phyloP scores from a whole-genome alignment of 2,888 invertebrate genomes.

The Drosophila rubida region DNA sequence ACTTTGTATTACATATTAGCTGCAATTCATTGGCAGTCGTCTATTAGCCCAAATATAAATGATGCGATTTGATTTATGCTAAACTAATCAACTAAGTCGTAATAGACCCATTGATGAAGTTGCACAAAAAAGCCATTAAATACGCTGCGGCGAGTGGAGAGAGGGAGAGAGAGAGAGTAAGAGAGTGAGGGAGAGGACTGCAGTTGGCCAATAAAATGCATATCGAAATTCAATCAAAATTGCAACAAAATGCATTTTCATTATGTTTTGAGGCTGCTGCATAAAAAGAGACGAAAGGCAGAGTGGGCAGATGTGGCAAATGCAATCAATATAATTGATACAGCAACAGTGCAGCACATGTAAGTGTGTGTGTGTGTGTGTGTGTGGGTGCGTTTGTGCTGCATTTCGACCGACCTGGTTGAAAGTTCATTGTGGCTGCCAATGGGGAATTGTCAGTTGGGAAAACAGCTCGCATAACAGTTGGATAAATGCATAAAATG shows the following conservation, averaged over 20 bases:
- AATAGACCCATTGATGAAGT: constrained; percentile 5
- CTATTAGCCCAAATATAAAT: not conserved
- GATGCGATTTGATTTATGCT: not conserved
- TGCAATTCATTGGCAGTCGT: not conserved
- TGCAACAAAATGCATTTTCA: constrained; percentile 76
- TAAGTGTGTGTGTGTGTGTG: constrained; percentile 1
- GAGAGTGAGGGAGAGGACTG: not conserved
- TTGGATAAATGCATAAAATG: constrained; percentile 46
- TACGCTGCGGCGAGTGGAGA: constrained; percentile 12
- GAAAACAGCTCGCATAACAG: constrained; percentile 18
- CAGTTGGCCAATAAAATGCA: constrained; percentile 51
- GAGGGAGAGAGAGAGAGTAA: not conserved
- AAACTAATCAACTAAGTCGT: constrained; percentile 47
- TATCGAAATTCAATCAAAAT: constrained; percentile 67
- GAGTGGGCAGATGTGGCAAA: constrained; percentile 53
- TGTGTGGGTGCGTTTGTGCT: constrained; percentile 5
- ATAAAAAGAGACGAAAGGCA: constrained; percentile 29
- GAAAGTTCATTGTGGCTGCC: constrained; percentile 41
- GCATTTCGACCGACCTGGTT: constrained; percentile 16
- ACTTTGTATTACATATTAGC: too few relatives aligned
- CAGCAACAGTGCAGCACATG: constrained; percentile 5
- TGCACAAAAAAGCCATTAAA: constrained; percentile 10
- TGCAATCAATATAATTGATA: constrained; percentile 80
- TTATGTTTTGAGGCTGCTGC: constrained; percentile 48
- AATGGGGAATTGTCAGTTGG: constrained; percentile 49